A percentile compares a stretch with the other conserved stretches of the same genome.
Conservation (phyloP, 2,113 vertebrate species). For the Gymnocephalus cernua region DNA sequence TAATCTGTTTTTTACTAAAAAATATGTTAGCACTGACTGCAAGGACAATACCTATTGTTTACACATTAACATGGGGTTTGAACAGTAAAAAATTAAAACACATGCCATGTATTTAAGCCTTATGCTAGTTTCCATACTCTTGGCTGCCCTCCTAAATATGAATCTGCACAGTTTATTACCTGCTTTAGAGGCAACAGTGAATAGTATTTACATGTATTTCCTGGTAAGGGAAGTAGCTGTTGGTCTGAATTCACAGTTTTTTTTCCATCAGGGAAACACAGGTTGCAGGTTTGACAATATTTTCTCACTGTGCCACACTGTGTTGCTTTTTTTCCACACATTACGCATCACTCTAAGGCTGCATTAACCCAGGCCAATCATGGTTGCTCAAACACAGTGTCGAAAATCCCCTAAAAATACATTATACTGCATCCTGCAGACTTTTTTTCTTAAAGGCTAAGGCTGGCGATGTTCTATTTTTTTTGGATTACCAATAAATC, state of each 20-base stretch:
- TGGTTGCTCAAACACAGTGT: background rate
- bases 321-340: constrained; percentile 5
- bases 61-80: constrained; percentile 11
- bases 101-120: constrained; percentile 12
- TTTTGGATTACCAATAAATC: background rate
- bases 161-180: constrained; percentile 51
- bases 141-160: constrained; percentile 39
- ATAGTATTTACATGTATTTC: constrained; percentile 24
- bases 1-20: constrained; percentile 13
- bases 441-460: background rate
- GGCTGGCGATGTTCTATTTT: background rate
- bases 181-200: constrained; percentile 40
- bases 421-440: background rate
- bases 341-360: background rate
- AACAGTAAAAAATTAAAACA: constrained; percentile 32
- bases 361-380: background rate
- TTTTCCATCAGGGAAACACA: constrained; percentile 2
- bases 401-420: background rate
- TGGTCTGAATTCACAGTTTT: constrained; percentile 30
- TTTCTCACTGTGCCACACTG: background rate
- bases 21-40: background rate
- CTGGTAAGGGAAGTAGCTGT: constrained; percentile 55
- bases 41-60: constrained; percentile 26
- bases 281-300: background rate
- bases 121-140: constrained; percentile 51